Evolutionary conservation across 2,113 vertebrate genomes (phyloP).

Genomic region (Festucalex cinctus): DNA sequence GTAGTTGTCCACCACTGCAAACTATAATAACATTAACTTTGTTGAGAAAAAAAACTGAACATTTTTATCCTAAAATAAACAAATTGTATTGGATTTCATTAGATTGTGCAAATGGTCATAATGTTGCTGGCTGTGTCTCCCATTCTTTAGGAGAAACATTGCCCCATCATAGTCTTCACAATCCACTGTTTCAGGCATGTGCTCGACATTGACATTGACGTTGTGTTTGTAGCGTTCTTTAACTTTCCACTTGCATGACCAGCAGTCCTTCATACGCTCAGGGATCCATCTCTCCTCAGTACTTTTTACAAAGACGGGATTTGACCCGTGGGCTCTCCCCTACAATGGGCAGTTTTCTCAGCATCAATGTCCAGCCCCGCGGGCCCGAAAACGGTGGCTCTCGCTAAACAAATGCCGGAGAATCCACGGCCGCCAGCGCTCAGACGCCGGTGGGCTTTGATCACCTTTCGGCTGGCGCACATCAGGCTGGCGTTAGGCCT

Average conservation of each 20-base stretch:
- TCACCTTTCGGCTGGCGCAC: constrained; percentile 87
- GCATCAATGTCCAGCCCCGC: constrained; percentile 82
- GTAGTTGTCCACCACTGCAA: neutral
- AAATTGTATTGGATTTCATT: neutral
- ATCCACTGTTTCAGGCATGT: constrained; percentile 30
- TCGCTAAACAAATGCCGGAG: constrained; percentile 80
- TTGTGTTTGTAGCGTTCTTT: constrained; percentile 61
- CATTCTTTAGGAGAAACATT: neutral
- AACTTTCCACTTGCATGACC: constrained; percentile 66
- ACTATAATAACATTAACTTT: neutral
- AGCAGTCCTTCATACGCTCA: constrained; percentile 51
- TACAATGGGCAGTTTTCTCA: constrained; percentile 85
- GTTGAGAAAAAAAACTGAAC: neutral
- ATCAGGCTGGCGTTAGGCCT: constrained; percentile 95
- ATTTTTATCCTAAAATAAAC: neutral
- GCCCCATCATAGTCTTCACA: constrained; percentile 17
- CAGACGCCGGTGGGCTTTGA: constrained; percentile 87
- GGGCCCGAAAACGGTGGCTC: constrained; percentile 73
- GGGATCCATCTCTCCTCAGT: constrained; percentile 58
- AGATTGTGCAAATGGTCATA: neutral
- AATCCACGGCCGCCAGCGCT: constrained; percentile 79
- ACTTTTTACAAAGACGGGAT: constrained; percentile 63
- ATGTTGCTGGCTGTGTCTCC: neutral
- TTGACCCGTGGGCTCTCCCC: constrained; percentile 70
- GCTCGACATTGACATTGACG: constrained; percentile 49